Evolutionary conservation across 2,888 invertebrate genomes (phyloP), one percentile per base, ranked within the genome.

Genomic region (Caenorhabditis sp.): DNA sequence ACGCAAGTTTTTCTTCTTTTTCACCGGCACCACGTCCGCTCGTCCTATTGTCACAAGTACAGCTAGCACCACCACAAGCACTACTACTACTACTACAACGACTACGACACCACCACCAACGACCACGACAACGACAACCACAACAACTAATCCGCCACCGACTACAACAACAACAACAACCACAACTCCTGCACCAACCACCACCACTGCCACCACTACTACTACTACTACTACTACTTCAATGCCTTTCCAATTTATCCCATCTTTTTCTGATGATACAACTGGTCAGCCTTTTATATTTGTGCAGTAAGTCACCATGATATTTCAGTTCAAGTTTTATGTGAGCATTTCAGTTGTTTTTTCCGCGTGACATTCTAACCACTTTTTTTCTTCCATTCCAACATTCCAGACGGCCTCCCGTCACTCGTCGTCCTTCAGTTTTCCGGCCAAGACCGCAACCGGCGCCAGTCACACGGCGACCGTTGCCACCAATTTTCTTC

Each of bases 1-100:
- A 12, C 65, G 73, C 26, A 68, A 68, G 59, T 73, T 73, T 56
- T 73, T 73, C 65, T 68, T 68, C 52, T 73, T 73, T 59, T 68
- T 73, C 67, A 68, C 64, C 62, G 67, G 59, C 56, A 64, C 64
- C 8, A 58, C 38, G 2, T 26, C 58, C 1, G 21, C 60, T n/a
- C 43, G 17, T n/a, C 57, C 59, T 21, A 10, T 53, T 27, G 12
- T 52, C 25, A 61, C 60, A 36, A 65, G 59, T 10, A 27, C 59
- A 23, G 21, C 63, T 10, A 58, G 56, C 31, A 31, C 67, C 20
- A 17, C 57, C 25, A 52, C 62, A 14, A 36, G 49, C 10, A 49
- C 67, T 38, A 52, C 67, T n/a, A 52, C 62, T 1, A 60, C 68
- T 26, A 58, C 72, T 53, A 59, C 63, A 21, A n/a, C 52, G 7